Evolutionary conservation across 2,888 invertebrate species (phyloP).

Genomic region (Ferrisia virgata): DNA sequence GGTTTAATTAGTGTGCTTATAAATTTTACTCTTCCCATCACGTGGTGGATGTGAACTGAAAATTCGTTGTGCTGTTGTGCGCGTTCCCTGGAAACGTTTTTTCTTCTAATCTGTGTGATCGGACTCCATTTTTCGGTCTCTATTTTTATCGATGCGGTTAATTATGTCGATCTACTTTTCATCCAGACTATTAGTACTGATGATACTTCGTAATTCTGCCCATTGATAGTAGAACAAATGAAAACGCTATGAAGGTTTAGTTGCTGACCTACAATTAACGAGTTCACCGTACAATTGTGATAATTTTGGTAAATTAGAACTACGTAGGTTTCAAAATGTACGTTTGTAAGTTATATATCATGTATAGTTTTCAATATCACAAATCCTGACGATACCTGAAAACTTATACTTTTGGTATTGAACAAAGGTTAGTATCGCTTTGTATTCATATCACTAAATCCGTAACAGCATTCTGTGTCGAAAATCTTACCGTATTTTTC

Average conservation of each 20-base stretch:
- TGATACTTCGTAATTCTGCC: background rate
- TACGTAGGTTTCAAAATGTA: background rate
- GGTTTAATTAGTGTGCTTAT: background rate
- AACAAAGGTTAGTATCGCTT: background rate
- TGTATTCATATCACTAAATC: background rate
- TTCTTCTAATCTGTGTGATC: background rate
- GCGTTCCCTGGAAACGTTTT: background rate
- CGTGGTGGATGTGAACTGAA: background rate
- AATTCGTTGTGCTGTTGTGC: background rate
- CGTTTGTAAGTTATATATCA: background rate
- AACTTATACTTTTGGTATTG: background rate
- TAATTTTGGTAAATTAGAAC: background rate
- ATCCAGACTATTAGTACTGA: background rate
- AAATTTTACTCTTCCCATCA: background rate
- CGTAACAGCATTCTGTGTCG: no score
- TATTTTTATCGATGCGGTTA: background rate
- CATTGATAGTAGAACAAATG: background rate
- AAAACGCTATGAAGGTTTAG: background rate
- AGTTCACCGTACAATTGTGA: background rate
- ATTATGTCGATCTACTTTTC: background rate
- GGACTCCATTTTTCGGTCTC: background rate
- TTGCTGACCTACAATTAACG: constrained; percentile 6
- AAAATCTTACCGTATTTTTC: background rate
- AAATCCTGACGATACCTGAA: constrained; percentile 15
- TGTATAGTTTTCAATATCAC: background rate